Percentiles rank a stretch among this genome's conserved stretches.
Evolutionary conservation across 53 echinoderm and acorn worm species (phyloP).

Genomic region (Paracentrotus lividus): DNA sequence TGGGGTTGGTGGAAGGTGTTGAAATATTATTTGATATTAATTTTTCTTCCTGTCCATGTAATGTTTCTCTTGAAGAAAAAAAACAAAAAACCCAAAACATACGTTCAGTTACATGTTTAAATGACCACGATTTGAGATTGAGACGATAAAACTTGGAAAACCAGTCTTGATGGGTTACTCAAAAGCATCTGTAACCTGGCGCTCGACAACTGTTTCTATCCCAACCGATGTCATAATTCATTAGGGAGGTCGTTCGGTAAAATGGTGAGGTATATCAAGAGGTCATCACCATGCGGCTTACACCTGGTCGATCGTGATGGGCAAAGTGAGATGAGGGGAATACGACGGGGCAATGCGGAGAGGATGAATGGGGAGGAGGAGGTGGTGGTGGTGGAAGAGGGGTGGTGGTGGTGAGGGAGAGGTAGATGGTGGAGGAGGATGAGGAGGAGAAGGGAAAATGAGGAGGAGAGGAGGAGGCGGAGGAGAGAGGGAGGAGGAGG

Average conservation of each 20-base stretch:
- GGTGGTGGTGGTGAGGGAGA: too few species aligned
- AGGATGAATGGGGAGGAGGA: constrained; percentile 13
- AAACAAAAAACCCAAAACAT: too few species aligned
- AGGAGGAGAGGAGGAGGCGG: too few species aligned
- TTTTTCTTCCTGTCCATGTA: too few species aligned
- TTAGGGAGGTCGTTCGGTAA: constrained; percentile 29
- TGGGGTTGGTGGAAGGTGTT: background rate
- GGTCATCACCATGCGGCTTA: constrained; percentile 52
- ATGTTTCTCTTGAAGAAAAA: too few species aligned
- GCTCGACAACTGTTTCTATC: constrained; percentile 51
- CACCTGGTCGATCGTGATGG: constrained; percentile 14
- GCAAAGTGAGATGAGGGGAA: constrained; percentile 16
- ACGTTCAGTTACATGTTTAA: too few species aligned
- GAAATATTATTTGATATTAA: background rate
- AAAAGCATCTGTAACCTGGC: constrained; percentile 37
- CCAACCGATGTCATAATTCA: constrained; percentile 48
- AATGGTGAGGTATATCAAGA: constrained; percentile 3
- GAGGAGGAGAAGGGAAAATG: too few species aligned
- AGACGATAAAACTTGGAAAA: background rate
- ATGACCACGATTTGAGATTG: too few species aligned
- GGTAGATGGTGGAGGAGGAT: too few species aligned
- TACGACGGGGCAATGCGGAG: too few species aligned
- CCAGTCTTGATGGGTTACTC: background rate
- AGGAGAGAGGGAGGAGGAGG: too few species aligned
- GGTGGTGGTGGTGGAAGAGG: too few species aligned